phyloP scores from a whole-genome alignment of 2,888 invertebrate genomes.

The Cheilosia vulpina region DNA sequence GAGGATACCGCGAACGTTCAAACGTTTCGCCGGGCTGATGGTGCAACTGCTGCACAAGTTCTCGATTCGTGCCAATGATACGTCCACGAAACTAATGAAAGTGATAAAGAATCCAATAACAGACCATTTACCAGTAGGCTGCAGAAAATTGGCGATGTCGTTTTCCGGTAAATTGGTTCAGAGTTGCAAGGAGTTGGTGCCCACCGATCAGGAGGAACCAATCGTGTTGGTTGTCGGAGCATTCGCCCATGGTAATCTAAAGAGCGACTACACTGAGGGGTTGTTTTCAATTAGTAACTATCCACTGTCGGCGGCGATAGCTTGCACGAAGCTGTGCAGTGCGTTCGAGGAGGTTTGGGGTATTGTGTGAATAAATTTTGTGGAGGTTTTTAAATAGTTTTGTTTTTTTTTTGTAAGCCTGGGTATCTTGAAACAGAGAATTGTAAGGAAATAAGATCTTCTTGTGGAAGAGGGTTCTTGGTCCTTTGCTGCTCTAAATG shows the following conservation, averaged over 20 bases:
- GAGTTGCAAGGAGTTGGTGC: slow-evolving; percentile 91
- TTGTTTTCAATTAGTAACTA: slow-evolving; percentile 97
- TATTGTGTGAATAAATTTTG: slow-evolving; percentile 83
- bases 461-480: too few species aligned
- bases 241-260: slow-evolving; percentile 98
- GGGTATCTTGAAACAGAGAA: too few species aligned
- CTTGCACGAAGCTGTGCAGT: slow-evolving; percentile 96
- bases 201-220: slow-evolving; percentile 90
- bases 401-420: background rate
- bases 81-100: slow-evolving; percentile 94
- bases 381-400: background rate
- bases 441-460: too few species aligned
- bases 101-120: slow-evolving; percentile 98
- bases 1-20: slow-evolving; percentile 97
- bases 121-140: slow-evolving; percentile 97
- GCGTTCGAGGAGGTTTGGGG: slow-evolving; percentile 98
- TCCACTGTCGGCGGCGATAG: slow-evolving; percentile 97
- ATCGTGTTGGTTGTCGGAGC: slow-evolving; percentile 97
- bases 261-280: slow-evolving; percentile 94
- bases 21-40: slow-evolving; percentile 98
- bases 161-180: slow-evolving; percentile 90
- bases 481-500: too few species aligned
- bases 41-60: slow-evolving; percentile 98
- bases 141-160: slow-evolving; percentile 94
- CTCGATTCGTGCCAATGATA: slow-evolving; percentile 94